Conservation (phyloP, 2,888 invertebrate genomes). For the Leptodirus hochenwartii region DNA sequence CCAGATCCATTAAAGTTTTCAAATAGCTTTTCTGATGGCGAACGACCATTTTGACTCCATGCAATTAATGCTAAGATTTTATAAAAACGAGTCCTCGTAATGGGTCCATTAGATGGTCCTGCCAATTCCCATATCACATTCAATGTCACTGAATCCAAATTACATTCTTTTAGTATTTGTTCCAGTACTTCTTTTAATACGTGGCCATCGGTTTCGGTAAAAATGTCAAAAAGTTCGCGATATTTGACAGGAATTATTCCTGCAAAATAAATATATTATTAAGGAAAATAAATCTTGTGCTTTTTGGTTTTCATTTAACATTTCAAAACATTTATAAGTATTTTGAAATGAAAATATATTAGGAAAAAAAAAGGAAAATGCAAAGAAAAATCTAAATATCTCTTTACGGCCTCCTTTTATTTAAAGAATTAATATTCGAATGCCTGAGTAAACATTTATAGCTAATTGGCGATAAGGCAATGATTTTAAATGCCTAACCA, state of each 20-base stretch:
- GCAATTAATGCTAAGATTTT: conserved; percentile 36
- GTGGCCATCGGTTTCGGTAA: conserved; percentile 32
- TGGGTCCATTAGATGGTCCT: conserved; percentile 29
- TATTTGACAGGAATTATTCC: conserved; percentile 35
- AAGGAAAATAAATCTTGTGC: background rate
- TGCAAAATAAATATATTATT: conserved; percentile 15
- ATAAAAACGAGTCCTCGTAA: conserved; percentile 33
- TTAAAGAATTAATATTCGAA: too few relatives aligned
- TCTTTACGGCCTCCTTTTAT: too few relatives aligned
- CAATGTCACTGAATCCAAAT: conserved; percentile 29
- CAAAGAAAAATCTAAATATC: too few relatives aligned
- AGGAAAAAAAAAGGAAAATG: too few relatives aligned
- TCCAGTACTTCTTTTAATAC: conserved; percentile 34
- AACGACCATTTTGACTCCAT: conserved; percentile 37
- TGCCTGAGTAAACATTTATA: too few relatives aligned
- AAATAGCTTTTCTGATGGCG: conserved; percentile 32
- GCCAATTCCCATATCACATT: conserved; percentile 36
- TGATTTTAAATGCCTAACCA: too few relatives aligned
- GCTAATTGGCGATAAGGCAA: too few relatives aligned
- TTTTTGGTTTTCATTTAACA: conserved; percentile 1
- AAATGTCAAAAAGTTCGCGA: conserved; percentile 34
- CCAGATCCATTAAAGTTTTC: conserved; percentile 30
- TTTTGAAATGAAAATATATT: background rate
- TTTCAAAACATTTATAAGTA: conserved; percentile 1
- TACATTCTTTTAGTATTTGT: conserved; percentile 31